phyloP scores from a whole-genome alignment of 1,140 invertebrate species.

The Polypedilum pembai region DNA sequence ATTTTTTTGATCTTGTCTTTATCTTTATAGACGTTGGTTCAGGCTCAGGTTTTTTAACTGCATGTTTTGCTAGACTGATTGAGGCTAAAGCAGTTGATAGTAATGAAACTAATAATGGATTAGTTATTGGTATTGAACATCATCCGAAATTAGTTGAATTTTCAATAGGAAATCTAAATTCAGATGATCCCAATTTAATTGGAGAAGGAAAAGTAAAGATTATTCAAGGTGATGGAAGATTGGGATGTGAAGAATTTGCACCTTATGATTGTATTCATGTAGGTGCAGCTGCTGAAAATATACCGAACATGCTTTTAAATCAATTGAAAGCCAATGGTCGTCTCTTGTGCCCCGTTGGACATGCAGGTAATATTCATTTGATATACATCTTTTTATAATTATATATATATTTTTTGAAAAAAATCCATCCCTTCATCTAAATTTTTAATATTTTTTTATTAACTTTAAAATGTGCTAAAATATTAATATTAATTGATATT shows the following conservation, averaged over 20 bases:
- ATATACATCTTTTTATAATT: too few species aligned
- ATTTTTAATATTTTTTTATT: too few species aligned
- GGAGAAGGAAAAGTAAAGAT: slow-evolving; percentile 58
- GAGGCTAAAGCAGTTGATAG: slow-evolving; percentile 46
- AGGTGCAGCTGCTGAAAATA: slow-evolving; percentile 74
- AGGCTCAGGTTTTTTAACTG: slow-evolving; percentile 90
- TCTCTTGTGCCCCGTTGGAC: slow-evolving; percentile 86
- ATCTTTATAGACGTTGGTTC: slow-evolving; percentile 98
- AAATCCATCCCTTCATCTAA: too few species aligned
- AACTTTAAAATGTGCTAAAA: too few species aligned
- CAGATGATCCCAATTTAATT: slow-evolving; percentile 63
- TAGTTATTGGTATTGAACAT: slow-evolving; percentile 83
- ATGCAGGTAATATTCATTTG: slow-evolving; percentile 43
- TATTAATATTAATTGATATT: too few species aligned
- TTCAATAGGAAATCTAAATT: slow-evolving; percentile 69
- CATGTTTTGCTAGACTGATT: slow-evolving; percentile 70
- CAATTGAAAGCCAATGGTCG: slow-evolving; percentile 73
- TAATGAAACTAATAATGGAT: slow-evolving; percentile 54
- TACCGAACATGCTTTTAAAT: slow-evolving; percentile 58
- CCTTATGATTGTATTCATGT: slow-evolving; percentile 93
- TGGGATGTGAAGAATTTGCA: slow-evolving; percentile 60
- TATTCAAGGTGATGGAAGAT: slow-evolving; percentile 75
- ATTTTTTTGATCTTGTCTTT: too few species aligned
- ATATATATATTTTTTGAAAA: too few species aligned
- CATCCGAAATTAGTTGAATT: slow-evolving; percentile 74